These are phyloP conservation scores for Argyrosomus japonicus DNA, from an alignment of 2,113 vertebrate genomes.

Conservation along the genomic window DNA sequence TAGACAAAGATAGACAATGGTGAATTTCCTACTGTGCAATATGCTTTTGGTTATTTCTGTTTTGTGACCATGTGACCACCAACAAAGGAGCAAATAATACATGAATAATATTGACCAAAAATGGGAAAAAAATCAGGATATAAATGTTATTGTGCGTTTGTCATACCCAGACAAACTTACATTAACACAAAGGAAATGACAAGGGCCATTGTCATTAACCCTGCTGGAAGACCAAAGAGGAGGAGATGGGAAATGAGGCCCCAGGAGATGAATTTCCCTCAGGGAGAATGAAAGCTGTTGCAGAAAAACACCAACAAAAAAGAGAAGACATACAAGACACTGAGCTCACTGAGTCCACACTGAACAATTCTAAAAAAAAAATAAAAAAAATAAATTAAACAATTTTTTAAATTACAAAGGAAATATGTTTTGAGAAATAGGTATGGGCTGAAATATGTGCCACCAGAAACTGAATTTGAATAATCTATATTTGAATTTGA, in stretches of 20 bases:
- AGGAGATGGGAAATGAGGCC: not conserved
- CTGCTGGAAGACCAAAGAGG: not conserved
- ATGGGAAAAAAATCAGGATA: not conserved
- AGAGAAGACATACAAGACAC: not conserved
- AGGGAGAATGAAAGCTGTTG: not conserved
- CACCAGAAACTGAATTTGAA: no score
- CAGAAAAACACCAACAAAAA: slow-evolving; percentile 8
- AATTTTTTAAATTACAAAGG: not conserved
- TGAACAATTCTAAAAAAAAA: not conserved
- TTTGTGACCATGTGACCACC: not conserved
- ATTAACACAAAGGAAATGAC: not conserved
- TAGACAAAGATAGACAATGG: not conserved
- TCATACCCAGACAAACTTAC: not conserved
- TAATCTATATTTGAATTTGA: no score
- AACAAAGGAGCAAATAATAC: not conserved
- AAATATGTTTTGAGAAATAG: not conserved
- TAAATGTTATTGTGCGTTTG: not conserved
- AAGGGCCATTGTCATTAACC: not conserved
- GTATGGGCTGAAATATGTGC: no score
- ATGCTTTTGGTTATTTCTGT: not conserved
- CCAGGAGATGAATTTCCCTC: not conserved
- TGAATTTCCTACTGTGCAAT: not conserved
- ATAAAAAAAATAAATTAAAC: not conserved
- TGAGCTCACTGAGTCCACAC: not conserved
- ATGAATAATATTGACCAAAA: not conserved